These are phyloP conservation scores for Alces alces DNA, from an alignment of 2,113 vertebrate species.

Conservation along the genomic window DNA sequence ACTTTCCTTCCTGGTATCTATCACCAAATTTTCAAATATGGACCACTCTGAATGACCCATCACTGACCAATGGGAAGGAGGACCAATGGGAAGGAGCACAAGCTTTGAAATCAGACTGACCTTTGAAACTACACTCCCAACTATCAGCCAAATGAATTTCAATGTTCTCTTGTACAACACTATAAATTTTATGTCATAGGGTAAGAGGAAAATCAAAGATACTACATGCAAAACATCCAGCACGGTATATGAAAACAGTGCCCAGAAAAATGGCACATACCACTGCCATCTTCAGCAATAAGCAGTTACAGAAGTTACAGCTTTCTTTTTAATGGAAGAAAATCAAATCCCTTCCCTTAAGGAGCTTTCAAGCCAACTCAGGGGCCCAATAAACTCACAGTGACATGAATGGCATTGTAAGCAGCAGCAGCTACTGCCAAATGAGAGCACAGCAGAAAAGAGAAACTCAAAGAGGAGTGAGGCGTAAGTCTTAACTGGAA, in stretches of 20 bases:
- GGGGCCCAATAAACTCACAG: too few relatives aligned
- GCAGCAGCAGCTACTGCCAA: not conserved
- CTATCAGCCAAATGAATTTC: not conserved
- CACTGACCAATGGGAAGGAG: not conserved
- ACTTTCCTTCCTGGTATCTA: not conserved
- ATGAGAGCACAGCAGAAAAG: not conserved
- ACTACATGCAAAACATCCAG: not conserved
- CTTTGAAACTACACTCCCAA: not conserved
- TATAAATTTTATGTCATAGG: not conserved
- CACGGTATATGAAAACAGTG: not conserved
- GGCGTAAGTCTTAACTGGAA: not conserved
- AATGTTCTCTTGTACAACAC: not conserved
- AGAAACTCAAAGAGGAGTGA: not conserved
- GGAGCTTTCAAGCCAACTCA: not conserved
- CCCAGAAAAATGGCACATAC: not conserved
- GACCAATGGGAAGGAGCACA: not conserved
- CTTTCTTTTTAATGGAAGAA: not conserved
- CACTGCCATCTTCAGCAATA: not conserved
- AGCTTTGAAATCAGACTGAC: not conserved
- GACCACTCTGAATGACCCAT: not conserved
- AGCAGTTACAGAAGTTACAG: not conserved
- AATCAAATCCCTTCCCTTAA: not conserved
- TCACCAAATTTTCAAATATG: not conserved
- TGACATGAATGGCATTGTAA: rapidly evolving
- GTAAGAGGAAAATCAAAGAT: not conserved